These are phyloP conservation scores for Chrysopilus asiliformis DNA, from an alignment of 2,888 invertebrate genomes.

Conservation along the genomic window DNA sequence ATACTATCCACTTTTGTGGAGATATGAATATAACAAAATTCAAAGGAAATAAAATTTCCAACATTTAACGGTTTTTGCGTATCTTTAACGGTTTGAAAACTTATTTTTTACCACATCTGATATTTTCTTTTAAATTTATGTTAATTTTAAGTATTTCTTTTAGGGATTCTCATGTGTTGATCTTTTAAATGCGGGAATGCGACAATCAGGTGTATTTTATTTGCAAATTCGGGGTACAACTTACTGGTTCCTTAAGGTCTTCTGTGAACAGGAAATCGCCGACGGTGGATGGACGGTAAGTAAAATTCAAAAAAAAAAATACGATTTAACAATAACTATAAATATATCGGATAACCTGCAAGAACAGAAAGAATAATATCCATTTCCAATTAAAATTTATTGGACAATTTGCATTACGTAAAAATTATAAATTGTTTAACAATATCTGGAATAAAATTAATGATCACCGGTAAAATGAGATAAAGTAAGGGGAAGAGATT, in stretches of 20 bases:
- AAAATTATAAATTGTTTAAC: no score
- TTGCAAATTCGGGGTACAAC: conserved; percentile 82
- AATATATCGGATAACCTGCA: conserved; percentile 6
- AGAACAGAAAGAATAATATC: conserved; percentile 1
- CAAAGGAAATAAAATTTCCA: no score
- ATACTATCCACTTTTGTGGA: no score
- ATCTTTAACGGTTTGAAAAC: no score
- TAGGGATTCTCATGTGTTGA: conserved; percentile 84
- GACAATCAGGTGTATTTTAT: conserved; percentile 77
- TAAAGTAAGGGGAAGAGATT: no score
- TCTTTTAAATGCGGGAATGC: conserved; percentile 71
- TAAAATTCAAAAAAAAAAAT: conserved; percentile 15
- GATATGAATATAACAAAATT: no score
- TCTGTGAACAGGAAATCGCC: conserved; percentile 75
- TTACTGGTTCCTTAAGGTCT: conserved; percentile 86
- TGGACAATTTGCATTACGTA: no score
- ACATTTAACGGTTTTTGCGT: no score
- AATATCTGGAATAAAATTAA: no score
- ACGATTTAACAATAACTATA: neutral
- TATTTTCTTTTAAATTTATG: conserved; percentile 2
- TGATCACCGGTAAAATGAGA: no score
- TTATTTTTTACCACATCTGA: no score
- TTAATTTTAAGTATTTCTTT: conserved; percentile 22
- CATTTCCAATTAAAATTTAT: neutral
- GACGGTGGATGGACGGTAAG: conserved; percentile 91